These are phyloP conservation scores for Sturmia bella DNA, from an alignment of 2,888 invertebrate species.

Conservation along the genomic window DNA sequence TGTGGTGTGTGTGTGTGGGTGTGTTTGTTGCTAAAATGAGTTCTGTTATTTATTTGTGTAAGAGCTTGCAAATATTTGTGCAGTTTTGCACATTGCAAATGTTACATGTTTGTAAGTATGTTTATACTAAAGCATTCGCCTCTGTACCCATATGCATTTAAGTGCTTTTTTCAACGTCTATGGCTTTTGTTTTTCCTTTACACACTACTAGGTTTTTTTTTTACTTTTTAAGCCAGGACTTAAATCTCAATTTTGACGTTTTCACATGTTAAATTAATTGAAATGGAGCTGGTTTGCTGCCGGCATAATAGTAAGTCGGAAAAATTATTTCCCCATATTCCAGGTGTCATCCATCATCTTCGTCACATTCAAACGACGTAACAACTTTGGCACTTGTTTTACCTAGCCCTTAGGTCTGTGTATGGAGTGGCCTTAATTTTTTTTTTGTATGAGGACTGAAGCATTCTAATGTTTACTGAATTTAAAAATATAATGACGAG, in stretches of 20 bases:
- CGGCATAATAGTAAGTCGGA: too few species aligned
- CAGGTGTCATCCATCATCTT: too few species aligned
- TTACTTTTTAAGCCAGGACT: neutral
- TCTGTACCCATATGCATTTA: neutral
- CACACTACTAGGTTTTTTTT: neutral
- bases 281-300: too few species aligned
- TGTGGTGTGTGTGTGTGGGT: slow-evolving; percentile 24
- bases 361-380: too few species aligned
- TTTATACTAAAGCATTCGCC: neutral
- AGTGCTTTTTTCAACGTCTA: slow-evolving; percentile 15
- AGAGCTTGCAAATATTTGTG: slow-evolving; percentile 61
- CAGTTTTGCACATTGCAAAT: slow-evolving; percentile 26
- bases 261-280: neutral
- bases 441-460: too few species aligned
- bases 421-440: too few species aligned
- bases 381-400: too few species aligned
- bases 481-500: too few species aligned
- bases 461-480: too few species aligned
- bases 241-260: neutral
- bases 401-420: too few species aligned
- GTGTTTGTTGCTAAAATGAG: slow-evolving; percentile 36
- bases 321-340: too few species aligned
- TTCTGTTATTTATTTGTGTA: slow-evolving; percentile 57
- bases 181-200: slow-evolving; percentile 14
- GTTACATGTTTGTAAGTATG: neutral